Evolutionary conservation across 2,888 invertebrate species (phyloP).

Genomic region (Aleiodes leptofemur): DNA sequence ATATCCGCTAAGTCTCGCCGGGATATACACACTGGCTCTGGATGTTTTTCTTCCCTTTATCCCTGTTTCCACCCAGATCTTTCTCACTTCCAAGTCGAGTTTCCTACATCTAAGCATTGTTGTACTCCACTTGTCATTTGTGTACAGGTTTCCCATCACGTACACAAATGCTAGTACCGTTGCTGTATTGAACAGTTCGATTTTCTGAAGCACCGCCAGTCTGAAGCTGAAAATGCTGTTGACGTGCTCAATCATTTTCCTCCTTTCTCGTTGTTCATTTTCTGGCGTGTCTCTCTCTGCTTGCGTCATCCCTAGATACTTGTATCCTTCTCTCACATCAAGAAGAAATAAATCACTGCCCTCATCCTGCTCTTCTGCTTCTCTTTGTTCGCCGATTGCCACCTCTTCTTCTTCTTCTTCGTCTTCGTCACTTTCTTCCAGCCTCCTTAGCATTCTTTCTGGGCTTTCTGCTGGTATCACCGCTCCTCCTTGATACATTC

Average conservation of each 20-base stretch:
- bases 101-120: slow-evolving; percentile 38
- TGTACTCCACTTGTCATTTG: slow-evolving; percentile 20
- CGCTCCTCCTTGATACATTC: no score
- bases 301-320: slow-evolving; percentile 27
- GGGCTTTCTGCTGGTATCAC: no score
- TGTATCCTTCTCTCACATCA: slow-evolving; percentile 31
- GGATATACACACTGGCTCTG: no score
- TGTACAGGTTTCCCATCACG: slow-evolving; percentile 49
- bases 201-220: slow-evolving; percentile 39
- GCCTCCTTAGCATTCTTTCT: no score
- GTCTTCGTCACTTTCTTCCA: no score
- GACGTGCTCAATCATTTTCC: neutral
- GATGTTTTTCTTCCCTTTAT: no score
- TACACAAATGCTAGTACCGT: slow-evolving; percentile 44
- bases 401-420: no score
- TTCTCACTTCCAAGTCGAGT: slow-evolving; percentile 38
- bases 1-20: no score
- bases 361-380: no score
- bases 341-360: no score
- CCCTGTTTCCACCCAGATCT: neutral
- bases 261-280: neutral
- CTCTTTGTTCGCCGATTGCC: no score
- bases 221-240: slow-evolving; percentile 30
- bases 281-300: slow-evolving; percentile 6
- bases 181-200: slow-evolving; percentile 41